These are phyloP conservation scores for Mobula birostris DNA, from an alignment of 2,113 vertebrate genomes.

Conservation along the genomic window DNA sequence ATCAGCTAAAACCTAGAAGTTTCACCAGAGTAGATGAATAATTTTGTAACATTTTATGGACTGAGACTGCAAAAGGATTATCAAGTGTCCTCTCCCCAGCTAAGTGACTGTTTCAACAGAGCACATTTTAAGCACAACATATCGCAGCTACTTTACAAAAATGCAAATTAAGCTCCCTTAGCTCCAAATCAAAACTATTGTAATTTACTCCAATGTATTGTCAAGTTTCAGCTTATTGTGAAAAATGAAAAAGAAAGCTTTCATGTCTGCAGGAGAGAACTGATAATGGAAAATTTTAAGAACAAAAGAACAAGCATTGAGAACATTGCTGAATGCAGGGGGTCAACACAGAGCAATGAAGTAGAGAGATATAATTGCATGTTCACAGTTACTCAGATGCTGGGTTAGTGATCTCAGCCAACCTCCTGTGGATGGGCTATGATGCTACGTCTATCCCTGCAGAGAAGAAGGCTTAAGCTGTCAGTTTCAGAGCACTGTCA, in stretches of 20 bases:
- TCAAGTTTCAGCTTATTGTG: background rate
- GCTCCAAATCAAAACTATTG: background rate
- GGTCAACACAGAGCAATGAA: background rate
- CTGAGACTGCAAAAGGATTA: background rate
- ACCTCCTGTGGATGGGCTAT: background rate
- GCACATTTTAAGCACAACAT: background rate
- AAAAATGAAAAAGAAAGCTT: background rate
- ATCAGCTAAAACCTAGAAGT: background rate
- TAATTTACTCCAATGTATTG: background rate
- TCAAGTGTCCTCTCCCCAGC: background rate
- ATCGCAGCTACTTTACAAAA: background rate
- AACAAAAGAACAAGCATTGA: background rate
- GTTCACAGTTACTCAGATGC: background rate
- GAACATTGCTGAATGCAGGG: background rate
- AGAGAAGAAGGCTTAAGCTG: background rate
- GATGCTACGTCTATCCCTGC: background rate
- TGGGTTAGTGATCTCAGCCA: background rate
- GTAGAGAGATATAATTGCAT: slow-evolving; percentile 18
- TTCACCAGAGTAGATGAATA: background rate
- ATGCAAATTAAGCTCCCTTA: background rate
- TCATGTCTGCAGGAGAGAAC: background rate
- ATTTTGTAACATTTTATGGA: background rate
- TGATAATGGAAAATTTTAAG: background rate
- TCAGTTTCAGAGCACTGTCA: background rate
- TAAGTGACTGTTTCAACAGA: background rate